A percentile compares a stretch with the other conserved stretches of the same genome.
phyloP scores from a whole-genome alignment of 2,113 vertebrate genomes.

The Sebastes fasciatus region DNA sequence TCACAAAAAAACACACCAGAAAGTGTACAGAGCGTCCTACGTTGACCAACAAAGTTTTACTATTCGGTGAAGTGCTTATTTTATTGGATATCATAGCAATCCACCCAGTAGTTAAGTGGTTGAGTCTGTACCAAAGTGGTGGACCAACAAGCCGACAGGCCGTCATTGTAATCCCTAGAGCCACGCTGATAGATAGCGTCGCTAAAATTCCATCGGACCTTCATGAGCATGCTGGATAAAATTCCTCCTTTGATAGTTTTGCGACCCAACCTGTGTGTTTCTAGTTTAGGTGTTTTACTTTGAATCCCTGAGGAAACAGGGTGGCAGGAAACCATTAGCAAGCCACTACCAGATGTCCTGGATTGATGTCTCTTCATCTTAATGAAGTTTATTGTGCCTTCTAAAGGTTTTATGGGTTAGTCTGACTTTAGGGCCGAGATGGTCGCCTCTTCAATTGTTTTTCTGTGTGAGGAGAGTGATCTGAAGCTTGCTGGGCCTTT shows the following conservation, averaged over 20 bases:
- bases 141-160: background rate
- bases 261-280: background rate
- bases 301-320: background rate
- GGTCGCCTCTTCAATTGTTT: too few species aligned
- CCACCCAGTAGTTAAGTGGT: background rate
- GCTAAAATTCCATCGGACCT: background rate
- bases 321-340: background rate
- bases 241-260: background rate
- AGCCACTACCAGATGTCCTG: slow-evolving; percentile 5
- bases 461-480: background rate
- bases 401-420: background rate
- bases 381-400: slow-evolving; percentile 14
- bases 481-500: background rate
- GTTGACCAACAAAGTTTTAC: slow-evolving; percentile 69
- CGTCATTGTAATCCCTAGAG: background rate
- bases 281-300: slow-evolving; percentile 5
- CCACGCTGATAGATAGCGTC: background rate
- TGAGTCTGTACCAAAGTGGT: background rate
- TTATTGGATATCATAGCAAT: background rate
- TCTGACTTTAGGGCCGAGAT: background rate
- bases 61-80: slow-evolving; percentile 82
- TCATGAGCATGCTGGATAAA: background rate
- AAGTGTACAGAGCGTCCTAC: slow-evolving; percentile 43
- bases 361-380: background rate
- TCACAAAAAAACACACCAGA: slow-evolving; percentile 50